A percentile compares a stretch with the other conserved stretches of the same genome.
Evolutionary conservation across 2,113 vertebrate species (phyloP).

Genomic region (Aplodontia rufa): DNA sequence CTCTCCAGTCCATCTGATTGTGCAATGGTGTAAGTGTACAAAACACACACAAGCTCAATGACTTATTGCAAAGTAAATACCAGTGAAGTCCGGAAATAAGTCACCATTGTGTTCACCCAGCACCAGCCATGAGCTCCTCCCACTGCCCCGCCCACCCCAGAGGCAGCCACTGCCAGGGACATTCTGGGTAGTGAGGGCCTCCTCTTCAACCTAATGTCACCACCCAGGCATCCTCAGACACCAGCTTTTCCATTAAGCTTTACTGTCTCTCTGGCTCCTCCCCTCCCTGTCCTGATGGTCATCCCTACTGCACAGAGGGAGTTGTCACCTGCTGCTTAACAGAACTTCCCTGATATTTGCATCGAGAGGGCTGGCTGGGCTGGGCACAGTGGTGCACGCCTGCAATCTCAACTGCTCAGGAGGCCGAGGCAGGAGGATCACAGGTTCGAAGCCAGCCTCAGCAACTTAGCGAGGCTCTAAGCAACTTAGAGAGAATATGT

Average conservation of each 20-base stretch:
- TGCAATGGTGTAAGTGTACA: neutral
- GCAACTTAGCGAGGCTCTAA: too few species aligned
- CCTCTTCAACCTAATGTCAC: neutral
- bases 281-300: neutral
- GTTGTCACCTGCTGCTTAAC: neutral
- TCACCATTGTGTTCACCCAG: neutral
- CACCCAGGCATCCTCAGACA: neutral
- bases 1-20: neutral
- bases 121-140: neutral
- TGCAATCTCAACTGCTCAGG: too few species aligned
- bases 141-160: too few species aligned
- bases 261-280: fast-evolving
- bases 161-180: neutral
- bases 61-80: neutral
- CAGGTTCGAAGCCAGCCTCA: too few species aligned
- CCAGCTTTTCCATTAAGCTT: neutral
- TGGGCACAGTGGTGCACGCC: too few species aligned
- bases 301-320: fast-evolving
- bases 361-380: fast-evolving
- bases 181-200: neutral
- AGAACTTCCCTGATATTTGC: neutral
- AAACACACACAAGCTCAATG: neutral
- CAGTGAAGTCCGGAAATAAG: neutral
- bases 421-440: too few species aligned
- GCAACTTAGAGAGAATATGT: too few species aligned